Evolutionary conservation across 2,113 vertebrate genomes (phyloP).

Genomic region (Aphelocoma coerulescens): DNA sequence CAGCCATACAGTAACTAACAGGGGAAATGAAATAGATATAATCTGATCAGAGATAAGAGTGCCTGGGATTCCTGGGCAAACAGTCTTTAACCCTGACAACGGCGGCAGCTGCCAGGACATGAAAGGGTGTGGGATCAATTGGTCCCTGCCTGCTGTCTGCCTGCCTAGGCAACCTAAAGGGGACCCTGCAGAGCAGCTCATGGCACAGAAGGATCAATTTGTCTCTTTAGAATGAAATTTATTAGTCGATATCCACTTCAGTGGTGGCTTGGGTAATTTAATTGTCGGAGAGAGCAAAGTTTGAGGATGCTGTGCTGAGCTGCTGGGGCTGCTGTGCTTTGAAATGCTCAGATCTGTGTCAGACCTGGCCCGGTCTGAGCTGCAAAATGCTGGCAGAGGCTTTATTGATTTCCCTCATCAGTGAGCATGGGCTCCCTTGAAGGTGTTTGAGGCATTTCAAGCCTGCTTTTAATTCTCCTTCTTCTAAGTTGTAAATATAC

Average conservation of each 20-base stretch:
- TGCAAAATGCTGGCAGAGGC: background rate
- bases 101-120: slow-evolving; percentile 1
- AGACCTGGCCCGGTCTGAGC: background rate
- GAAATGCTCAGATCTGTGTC: background rate
- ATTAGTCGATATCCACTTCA: slow-evolving; percentile 36
- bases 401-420: background rate
- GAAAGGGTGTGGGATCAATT: background rate
- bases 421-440: background rate
- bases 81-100: slow-evolving; percentile 31
- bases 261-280: background rate
- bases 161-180: background rate
- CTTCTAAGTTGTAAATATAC: background rate
- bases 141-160: background rate
- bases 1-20: slow-evolving; percentile 54
- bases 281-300: background rate
- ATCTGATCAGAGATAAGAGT: slow-evolving; percentile 63
- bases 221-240: slow-evolving; percentile 42
- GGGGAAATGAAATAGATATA: slow-evolving; percentile 62
- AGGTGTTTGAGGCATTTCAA: background rate
- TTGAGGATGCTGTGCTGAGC: background rate
- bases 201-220: slow-evolving; percentile 35
- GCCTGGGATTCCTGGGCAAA: slow-evolving; percentile 7
- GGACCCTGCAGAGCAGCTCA: background rate
- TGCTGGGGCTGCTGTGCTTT: background rate
- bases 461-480: background rate